Percentiles rank a stretch among this genome's conserved stretches.
Conservation (phyloP, 1,140 invertebrate species). For the Calliopsis andreniformis region DNA sequence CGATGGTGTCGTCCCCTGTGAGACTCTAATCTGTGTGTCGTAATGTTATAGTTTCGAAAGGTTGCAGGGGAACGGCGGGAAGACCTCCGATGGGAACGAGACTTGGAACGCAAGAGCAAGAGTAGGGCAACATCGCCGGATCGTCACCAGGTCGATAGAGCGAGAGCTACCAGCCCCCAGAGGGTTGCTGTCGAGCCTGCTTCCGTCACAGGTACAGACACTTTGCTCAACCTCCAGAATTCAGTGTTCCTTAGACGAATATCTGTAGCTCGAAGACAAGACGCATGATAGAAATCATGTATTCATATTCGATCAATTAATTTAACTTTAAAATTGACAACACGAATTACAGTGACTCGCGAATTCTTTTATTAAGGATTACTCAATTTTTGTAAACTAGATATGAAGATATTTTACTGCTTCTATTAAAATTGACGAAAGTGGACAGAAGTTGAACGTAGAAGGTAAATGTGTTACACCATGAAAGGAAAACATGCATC, state of each 20-base stretch:
- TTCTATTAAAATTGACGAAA: too few species aligned
- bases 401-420: too few species aligned
- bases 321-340: too few species aligned
- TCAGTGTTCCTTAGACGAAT: neutral
- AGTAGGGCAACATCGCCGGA: slow-evolving; percentile 78
- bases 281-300: too few species aligned
- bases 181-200: slow-evolving; percentile 48
- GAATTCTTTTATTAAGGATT: too few species aligned
- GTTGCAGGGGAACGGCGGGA: slow-evolving; percentile 82
- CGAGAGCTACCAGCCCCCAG: slow-evolving; percentile 75
- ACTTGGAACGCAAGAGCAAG: slow-evolving; percentile 80
- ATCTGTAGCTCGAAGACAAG: too few species aligned
- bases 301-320: too few species aligned
- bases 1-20: slow-evolving; percentile 75
- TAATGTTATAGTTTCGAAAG: slow-evolving; percentile 83
- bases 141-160: slow-evolving; percentile 72
- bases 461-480: too few species aligned
- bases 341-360: too few species aligned
- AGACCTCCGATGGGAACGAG: slow-evolving; percentile 80
- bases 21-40: slow-evolving; percentile 76
- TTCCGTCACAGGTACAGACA: slow-evolving; percentile 10
- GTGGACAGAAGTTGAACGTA: too few species aligned
- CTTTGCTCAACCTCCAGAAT: neutral
- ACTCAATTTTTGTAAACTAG: too few species aligned
- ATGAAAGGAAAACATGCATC: too few species aligned